Conservation (phyloP, 1,140 invertebrate genomes). For the Nephila pilipes region DNA sequence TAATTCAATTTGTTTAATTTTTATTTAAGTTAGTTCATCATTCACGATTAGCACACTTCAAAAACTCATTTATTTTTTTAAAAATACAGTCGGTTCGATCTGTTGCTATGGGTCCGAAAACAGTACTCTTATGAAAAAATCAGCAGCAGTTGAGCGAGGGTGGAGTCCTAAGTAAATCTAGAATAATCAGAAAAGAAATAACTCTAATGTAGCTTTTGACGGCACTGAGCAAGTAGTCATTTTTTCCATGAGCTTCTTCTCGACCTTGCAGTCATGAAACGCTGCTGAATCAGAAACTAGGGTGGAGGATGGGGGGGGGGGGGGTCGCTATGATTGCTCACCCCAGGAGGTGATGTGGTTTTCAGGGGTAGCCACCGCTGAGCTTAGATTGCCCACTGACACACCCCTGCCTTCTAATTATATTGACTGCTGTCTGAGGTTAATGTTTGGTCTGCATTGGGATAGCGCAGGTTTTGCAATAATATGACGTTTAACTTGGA, state of each 20-base stretch:
- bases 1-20: too few relatives aligned
- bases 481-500: not conserved
- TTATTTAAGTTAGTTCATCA: too few relatives aligned
- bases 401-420: slow-evolving; percentile 32
- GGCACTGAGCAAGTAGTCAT: slow-evolving; percentile 5
- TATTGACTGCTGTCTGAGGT: slow-evolving; percentile 27
- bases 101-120: not conserved
- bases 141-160: not conserved
- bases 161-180: not conserved
- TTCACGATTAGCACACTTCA: too few relatives aligned
- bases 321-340: slow-evolving; percentile 4
- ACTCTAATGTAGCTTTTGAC: not conserved
- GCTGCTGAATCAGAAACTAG: not conserved
- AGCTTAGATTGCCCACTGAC: not conserved
- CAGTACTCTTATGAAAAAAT: not conserved
- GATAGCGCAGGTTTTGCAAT: not conserved
- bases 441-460: slow-evolving; percentile 21
- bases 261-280: not conserved
- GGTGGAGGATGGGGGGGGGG: not conserved
- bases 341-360: slow-evolving; percentile 36
- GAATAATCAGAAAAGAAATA: slow-evolving; percentile 7
- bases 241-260: not conserved
- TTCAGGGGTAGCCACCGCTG: slow-evolving; percentile 41
- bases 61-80: too few relatives aligned
- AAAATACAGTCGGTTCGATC: not conserved